Base-by-base conservation (phyloP, 2,113 vertebrate genomes). In the Anseranas semipalmata region DNA sequence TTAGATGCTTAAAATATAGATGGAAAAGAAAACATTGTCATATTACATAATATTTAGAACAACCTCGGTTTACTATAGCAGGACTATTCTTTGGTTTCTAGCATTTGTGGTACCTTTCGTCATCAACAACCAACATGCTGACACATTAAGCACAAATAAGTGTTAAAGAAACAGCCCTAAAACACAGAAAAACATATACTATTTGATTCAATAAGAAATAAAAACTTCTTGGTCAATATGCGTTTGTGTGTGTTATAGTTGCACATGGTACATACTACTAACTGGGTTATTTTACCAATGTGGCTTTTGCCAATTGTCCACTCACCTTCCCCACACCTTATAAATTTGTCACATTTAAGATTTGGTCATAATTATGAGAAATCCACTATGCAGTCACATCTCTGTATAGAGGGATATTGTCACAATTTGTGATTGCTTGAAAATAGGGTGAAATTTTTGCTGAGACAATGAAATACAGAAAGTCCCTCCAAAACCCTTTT, bases 1-100 rank as follows among this genome's bases (percentile, higher is more conserved):
- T 28, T 11, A 65, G 32, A 21, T 15, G 24, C 16, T 67, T 68
- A 60, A 93, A 71, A 13, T 7, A 33, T 8, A n/a, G 18, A 9
- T 41, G 46, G 22, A 33, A 43, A 73, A 63, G 37, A 65, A 76
- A 83, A 37, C 6, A 11, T 41, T 81, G 68, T 13, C 25, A 25
- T 6, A 7, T 21, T 1, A 27, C 5, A 8, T 5, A 70, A 43
- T 4, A 32, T 58, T 62, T 41, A 13, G 7, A 43, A 22, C 0
- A 0, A 33, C 0, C 0, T 5, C 39, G 21, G 12, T 58, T 81
- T 48, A 41, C 30, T 46, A 7, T 9, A 41, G 21, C 27, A 71
- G 35, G 68, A 22, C 15, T 19, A 4, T 1, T 60, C 32, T 60
- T 28, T 27, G 30, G 8, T 39, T 46, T 32, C 17, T 46, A 10